A percentile compares a stretch with the other conserved stretches of the same genome.
Evolutionary conservation across 1,140 invertebrate species (phyloP).

Genomic region (Dreissena rostriformis): DNA sequence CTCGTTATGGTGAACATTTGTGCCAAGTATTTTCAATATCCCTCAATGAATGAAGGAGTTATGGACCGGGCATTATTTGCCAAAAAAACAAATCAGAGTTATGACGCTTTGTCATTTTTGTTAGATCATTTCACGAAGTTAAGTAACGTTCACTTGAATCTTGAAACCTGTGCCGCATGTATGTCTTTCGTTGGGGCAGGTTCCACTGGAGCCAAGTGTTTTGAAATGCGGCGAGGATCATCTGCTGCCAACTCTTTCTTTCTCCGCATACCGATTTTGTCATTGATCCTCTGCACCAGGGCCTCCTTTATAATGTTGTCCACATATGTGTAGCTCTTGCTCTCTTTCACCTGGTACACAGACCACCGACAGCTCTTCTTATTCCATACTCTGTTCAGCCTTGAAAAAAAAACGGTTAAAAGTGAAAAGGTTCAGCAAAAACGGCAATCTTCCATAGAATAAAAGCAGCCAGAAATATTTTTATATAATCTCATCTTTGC

Average conservation of each 20-base stretch:
- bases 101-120: too few species aligned
- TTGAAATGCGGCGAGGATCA: constrained; percentile 19
- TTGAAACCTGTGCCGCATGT: constrained; percentile 13
- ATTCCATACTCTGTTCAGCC: constrained; percentile 22
- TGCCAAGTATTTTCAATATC: too few species aligned
- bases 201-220: constrained; percentile 11
- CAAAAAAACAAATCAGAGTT: too few species aligned
- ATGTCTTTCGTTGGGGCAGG: constrained; percentile 3
- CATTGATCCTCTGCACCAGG: background rate
- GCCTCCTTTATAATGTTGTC: background rate
- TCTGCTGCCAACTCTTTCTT: constrained; percentile 1
- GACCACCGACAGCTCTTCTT: constrained; percentile 21
- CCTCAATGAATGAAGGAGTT: too few species aligned
- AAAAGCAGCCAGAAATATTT: too few species aligned
- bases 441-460: too few species aligned
- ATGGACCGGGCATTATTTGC: background rate
- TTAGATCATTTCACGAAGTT: background rate
- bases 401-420: background rate
- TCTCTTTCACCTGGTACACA: constrained; percentile 15
- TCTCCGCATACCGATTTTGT: constrained; percentile 26
- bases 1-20: background rate
- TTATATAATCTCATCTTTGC: too few species aligned
- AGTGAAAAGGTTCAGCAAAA: background rate
- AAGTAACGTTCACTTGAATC: constrained; percentile 2
- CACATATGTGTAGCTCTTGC: constrained; percentile 2